Conservation (phyloP, 2,797 vertebrate genomes). For the Myotis planiceps region DNA sequence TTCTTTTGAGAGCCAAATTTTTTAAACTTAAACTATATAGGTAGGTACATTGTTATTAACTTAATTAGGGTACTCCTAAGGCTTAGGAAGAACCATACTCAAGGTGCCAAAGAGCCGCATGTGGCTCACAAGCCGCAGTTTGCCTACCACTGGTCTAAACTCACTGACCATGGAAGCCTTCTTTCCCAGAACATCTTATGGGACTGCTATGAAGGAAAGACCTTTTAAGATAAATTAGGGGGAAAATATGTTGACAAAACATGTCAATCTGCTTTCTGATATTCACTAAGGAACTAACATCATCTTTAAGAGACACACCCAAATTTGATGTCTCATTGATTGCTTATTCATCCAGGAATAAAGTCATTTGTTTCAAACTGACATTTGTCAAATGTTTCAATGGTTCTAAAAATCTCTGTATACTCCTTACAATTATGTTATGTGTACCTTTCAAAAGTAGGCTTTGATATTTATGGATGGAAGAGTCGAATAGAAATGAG, state of each 20-base stretch:
- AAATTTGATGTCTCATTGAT: conserved; percentile 42
- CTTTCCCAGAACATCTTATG: neutral
- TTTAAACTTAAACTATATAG: too few species aligned
- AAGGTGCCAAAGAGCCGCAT: too few species aligned
- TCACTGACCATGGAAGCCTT: neutral
- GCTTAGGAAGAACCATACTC: too few species aligned
- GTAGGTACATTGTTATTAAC: too few species aligned
- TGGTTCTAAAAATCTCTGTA: conserved; percentile 37
- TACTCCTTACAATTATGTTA: conserved; percentile 58
- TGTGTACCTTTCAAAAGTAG: conserved; percentile 68
- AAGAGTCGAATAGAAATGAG: conserved; percentile 69
- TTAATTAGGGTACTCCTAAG: too few species aligned
- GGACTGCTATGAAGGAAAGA: neutral
- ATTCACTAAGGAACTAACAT: neutral
- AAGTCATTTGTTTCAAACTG: conserved; percentile 47
- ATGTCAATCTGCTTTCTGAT: neutral
- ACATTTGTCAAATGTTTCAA: conserved; percentile 47
- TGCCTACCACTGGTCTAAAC: neutral
- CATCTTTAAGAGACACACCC: neutral
- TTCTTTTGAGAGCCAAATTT: too few species aligned
- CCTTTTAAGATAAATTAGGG: neutral
- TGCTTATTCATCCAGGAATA: conserved; percentile 1
- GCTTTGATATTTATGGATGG: conserved; percentile 79
- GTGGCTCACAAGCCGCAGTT: too few species aligned
- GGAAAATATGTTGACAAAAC: neutral